Base-by-base conservation (phyloP, 1,140 invertebrate species). In the Radopholus similis region DNA sequence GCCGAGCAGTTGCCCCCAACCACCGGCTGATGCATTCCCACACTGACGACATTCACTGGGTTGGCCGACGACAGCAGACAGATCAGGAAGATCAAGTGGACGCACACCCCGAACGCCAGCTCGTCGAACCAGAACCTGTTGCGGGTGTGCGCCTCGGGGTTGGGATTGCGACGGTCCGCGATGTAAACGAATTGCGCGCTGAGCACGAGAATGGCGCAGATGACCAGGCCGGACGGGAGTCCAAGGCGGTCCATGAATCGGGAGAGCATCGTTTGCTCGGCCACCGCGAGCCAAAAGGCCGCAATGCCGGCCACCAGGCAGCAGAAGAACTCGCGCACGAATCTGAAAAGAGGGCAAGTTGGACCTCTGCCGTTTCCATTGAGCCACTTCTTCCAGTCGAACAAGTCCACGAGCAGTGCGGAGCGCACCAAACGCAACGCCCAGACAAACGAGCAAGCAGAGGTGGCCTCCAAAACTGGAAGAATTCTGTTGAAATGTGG, bases 401-500 rank as follows among this genome's bases (percentile, higher is more conserved):
- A 72, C 85, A 82, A 42, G 77, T 84, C 72, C 4, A 66, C 47
- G 9, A 77, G 71, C 8, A 80, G 23, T 15, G 63, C 70, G 18
- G 72, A 56, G 67, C 87, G 84, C 40, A 85, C 84, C 1, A 84
- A 84, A 74, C 88, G 86, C 78, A 91, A 89, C 74, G 88, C 87
- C 77, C 88, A 88, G 6, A 85, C 87, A 72, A 91, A 89, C 74
- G 88, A 88, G 2, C 88, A 87, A 1, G 89, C 87, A 81, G 90
- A 91, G 0, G 88, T 84, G 0, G 89, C 86, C 82, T 91, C 89
- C n/a, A n/a, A n/a, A n/a, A n/a, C n/a, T n/a, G n/a, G n/a, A n/a
- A n/a, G n/a, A n/a, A n/a, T n/a, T n/a, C n/a, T n/a, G n/a, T n/a
- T n/a, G n/a, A n/a, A 6, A 49, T 49, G 4, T 49, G n/a, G n/a